phyloP scores from a whole-genome alignment of 2,797 vertebrate species.

The Liasis olivaceus region DNA sequence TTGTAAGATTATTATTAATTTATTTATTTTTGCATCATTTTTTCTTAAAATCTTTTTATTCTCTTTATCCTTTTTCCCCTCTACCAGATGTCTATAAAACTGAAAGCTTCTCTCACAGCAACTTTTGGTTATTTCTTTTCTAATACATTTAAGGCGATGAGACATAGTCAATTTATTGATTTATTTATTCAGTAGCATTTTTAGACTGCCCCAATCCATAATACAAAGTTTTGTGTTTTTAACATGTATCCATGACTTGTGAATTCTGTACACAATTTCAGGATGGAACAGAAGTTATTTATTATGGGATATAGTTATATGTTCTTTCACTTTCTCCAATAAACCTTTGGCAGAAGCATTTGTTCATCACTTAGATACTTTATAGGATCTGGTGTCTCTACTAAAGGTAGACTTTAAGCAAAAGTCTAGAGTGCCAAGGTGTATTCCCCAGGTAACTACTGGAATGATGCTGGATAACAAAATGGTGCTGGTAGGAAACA shows the following conservation, averaged over 20 bases:
- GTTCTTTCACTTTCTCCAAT: neutral
- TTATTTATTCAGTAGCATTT: neutral
- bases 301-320: neutral
- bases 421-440: neutral
- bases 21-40: neutral
- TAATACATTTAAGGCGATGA: neutral
- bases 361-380: neutral
- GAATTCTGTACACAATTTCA: neutral
- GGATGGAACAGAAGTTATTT: neutral
- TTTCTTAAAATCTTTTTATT: constrained; percentile 6
- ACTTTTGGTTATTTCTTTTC: neutral
- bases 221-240: neutral
- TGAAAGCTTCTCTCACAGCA: neutral
- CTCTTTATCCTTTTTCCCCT: neutral
- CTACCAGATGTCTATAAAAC: neutral
- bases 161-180: neutral
- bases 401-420: neutral
- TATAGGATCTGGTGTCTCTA: neutral
- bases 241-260: too few species aligned
- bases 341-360: neutral
- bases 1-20: neutral
- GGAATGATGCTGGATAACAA: neutral
- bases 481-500: neutral
- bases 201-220: neutral
- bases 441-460: neutral